Conservation (phyloP, 2,113 vertebrate genomes). For the Lepus americanus region DNA sequence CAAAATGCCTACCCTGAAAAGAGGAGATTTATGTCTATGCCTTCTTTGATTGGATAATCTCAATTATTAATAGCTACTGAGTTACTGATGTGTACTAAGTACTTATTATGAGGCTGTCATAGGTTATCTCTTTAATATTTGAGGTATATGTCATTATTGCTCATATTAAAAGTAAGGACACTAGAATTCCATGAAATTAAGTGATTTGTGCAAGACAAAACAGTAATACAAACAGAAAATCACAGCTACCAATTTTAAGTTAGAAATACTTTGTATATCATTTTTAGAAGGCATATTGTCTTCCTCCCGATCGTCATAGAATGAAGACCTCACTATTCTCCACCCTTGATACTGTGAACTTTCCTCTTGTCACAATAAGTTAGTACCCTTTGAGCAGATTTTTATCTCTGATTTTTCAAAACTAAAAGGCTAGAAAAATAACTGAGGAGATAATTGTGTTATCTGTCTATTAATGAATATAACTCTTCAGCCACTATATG, state of each 20-base stretch:
- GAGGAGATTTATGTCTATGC: not conserved
- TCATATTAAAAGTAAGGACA: slow-evolving; percentile 14
- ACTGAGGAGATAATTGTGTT: not conserved
- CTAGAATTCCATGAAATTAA: slow-evolving; percentile 13
- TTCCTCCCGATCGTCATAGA: not conserved
- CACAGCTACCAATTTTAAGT: not conserved
- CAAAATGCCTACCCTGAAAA: too few species aligned
- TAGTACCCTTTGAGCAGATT: not conserved
- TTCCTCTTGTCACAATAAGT: not conserved
- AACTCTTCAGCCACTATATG: not conserved
- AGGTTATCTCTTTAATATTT: slow-evolving; percentile 1
- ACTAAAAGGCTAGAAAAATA: not conserved
- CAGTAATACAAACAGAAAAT: slow-evolving; percentile 16
- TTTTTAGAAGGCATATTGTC: slow-evolving; percentile 10
- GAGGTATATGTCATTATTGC: not conserved
- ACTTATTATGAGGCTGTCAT: slow-evolving; percentile 23
- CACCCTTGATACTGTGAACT: not conserved
- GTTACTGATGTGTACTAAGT: not conserved
- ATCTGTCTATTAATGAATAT: not conserved
- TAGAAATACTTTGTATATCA: not conserved
- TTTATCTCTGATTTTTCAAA: slow-evolving; percentile 9
- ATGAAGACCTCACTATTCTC: not conserved
- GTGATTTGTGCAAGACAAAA: slow-evolving; percentile 28
- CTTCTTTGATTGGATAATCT: not conserved
- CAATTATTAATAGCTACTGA: slow-evolving; percentile 45